Percentiles rank a stretch among this genome's conserved stretches.
phyloP scores from a whole-genome alignment of 1,140 invertebrate genomes.

The Eulimnadia texana region DNA sequence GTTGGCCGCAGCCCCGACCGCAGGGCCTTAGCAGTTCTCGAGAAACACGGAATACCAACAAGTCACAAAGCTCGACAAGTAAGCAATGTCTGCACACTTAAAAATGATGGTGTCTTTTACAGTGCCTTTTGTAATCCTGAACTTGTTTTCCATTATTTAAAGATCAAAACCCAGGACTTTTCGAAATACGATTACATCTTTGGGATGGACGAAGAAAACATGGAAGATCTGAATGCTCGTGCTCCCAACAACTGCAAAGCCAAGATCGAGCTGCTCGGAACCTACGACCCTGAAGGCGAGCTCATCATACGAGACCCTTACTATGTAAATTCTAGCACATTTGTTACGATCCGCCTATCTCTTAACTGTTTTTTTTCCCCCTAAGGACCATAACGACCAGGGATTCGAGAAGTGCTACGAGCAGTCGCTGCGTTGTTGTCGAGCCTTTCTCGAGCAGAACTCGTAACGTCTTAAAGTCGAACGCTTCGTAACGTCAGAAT shows the following conservation, averaged over 20 bases:
- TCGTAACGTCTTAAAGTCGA: no score
- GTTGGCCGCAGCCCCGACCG: constrained; percentile 62
- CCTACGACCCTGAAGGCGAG: constrained; percentile 62
- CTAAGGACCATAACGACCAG: constrained; percentile 25
- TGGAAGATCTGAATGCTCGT: constrained; percentile 44
- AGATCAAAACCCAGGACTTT: constrained; percentile 57
- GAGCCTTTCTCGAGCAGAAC: constrained; percentile 27
- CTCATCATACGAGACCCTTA: constrained; percentile 72
- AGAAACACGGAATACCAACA: constrained; percentile 52
- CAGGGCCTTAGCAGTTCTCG: constrained; percentile 52
- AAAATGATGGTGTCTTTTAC: background rate
- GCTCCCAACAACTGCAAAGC: constrained; percentile 47
- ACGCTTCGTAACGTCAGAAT: no score
- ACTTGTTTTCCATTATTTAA: constrained; percentile 21
- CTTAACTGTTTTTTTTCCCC: background rate
- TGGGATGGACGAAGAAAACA: constrained; percentile 78
- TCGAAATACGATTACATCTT: constrained; percentile 68
- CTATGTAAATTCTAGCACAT: constrained; percentile 40
- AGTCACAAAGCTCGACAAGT: constrained; percentile 61
- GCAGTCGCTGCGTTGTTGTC: constrained; percentile 26
- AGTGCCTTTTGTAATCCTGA: constrained; percentile 6
- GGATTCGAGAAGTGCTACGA: constrained; percentile 30
- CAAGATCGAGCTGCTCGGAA: constrained; percentile 57
- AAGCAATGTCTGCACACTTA: constrained; percentile 11
- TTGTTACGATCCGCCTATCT: background rate